Conservation (phyloP, 2,888 invertebrate genomes). For the Aproaerema taeniolella region DNA sequence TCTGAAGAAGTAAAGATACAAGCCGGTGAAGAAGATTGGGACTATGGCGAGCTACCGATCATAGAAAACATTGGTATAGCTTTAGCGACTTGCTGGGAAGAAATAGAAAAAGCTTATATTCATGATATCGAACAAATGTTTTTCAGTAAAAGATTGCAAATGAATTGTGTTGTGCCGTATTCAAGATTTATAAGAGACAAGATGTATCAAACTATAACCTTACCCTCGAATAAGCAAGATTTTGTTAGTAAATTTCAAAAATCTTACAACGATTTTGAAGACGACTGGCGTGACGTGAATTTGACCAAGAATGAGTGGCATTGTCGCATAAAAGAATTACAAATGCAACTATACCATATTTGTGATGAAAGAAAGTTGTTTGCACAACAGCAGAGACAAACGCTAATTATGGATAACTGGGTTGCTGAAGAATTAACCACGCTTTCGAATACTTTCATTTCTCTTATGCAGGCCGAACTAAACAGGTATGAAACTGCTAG, state of each 20-base stretch:
- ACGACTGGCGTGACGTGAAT: conserved; percentile 74
- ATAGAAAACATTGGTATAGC: conserved; percentile 44
- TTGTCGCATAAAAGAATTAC: conserved; percentile 70
- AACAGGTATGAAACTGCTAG: conserved; percentile 76
- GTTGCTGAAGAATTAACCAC: conserved; percentile 69
- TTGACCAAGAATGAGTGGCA: conserved; percentile 80
- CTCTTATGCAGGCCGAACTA: conserved; percentile 78
- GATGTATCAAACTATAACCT: conserved; percentile 71
- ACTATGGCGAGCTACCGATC: conserved; percentile 60
- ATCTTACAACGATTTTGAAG: conserved; percentile 77
- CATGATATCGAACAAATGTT: conserved; percentile 75
- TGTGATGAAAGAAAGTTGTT: conserved; percentile 74
- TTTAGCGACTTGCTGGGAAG: conserved; percentile 71
- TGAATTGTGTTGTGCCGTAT: conserved; percentile 76
- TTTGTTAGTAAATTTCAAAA: conserved; percentile 76
- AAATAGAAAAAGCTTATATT: conserved; percentile 66
- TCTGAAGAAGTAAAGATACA: conserved; percentile 39
- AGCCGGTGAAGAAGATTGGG: conserved; percentile 67
- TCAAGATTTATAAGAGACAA: conserved; percentile 69
- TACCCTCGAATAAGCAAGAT: conserved; percentile 78
- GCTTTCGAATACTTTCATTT: conserved; percentile 74
- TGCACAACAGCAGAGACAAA: conserved; percentile 70
- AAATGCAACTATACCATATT: conserved; percentile 69
- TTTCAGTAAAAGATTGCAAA: conserved; percentile 73
- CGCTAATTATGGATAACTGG: conserved; percentile 78